A percentile compares a stretch with the other conserved stretches of the same genome.
Conservation (phyloP, 1,140 invertebrate genomes). For the Hylaeus anthracinus region DNA sequence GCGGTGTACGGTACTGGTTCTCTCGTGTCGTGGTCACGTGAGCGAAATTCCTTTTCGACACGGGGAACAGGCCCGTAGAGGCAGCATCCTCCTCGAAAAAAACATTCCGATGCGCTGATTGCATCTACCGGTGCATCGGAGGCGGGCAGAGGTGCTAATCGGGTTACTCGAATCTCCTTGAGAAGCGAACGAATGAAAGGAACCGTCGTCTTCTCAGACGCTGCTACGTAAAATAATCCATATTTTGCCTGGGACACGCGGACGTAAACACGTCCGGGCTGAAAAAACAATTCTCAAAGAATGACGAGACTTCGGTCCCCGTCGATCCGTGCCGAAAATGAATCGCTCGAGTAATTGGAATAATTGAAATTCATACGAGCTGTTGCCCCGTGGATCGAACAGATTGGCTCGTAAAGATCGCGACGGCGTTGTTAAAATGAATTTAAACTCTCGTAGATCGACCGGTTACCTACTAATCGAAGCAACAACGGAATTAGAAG, state of each 20-base stretch:
- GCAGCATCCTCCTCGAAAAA: constrained; percentile 44
- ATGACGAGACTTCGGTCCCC: neutral
- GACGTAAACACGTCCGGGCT: neutral
- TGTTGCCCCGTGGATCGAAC: too few relatives aligned
- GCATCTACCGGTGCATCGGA: constrained; percentile 42
- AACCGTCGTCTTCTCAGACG: neutral
- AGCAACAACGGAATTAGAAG: too few relatives aligned
- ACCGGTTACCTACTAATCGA: too few relatives aligned
- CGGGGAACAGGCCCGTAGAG: neutral
- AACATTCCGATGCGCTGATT: constrained; percentile 63
- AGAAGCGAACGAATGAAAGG: neutral
- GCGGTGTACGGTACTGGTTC: constrained; percentile 14
- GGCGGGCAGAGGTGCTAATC: constrained; percentile 34
- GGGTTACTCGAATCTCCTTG: constrained; percentile 35
- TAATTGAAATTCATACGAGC: too few relatives aligned
- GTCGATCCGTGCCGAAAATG: neutral
- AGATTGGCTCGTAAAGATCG: too few relatives aligned
- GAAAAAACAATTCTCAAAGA: neutral
- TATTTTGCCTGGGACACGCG: neutral
- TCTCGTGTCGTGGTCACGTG: constrained; percentile 46
- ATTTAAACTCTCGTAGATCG: too few relatives aligned
- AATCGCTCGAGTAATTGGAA: neutral
- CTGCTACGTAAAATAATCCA: neutral
- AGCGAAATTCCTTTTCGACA: constrained; percentile 60
- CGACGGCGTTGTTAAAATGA: neutral